A percentile compares a stretch with the other conserved stretches of the same genome.
These are phyloP conservation scores for Pipistrellus kuhlii DNA, from an alignment of 2,797 vertebrate species.

Conservation along the genomic window DNA sequence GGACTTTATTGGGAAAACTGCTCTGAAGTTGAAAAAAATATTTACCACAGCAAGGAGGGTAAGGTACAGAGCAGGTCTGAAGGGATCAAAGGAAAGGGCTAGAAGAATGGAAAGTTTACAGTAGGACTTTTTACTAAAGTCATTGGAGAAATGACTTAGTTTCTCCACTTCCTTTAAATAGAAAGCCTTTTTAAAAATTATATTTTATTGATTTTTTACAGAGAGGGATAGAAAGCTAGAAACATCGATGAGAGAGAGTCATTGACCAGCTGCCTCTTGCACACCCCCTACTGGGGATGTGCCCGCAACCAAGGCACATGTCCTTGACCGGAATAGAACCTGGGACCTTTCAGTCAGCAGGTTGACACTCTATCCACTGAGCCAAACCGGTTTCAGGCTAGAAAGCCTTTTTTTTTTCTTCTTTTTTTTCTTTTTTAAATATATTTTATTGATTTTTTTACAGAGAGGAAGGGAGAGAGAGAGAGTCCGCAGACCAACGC, in stretches of 20 bases:
- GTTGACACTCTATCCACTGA: no score
- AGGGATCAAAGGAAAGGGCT: not conserved
- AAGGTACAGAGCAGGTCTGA: not conserved
- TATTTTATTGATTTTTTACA: no score
- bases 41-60: not conserved
- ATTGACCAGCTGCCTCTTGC: no score
- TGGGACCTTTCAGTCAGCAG: no score
- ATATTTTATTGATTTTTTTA: not conserved
- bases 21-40: conserved; percentile 41
- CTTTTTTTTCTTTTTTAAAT: not conserved
- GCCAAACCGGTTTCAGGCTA: no score
- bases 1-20: not conserved
- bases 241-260: no score
- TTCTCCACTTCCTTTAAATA: conserved; percentile 18
- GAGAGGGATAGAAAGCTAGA: no score
- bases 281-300: no score
- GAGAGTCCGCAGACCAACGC: no score
- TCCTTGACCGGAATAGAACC: no score
- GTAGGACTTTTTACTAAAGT: not conserved
- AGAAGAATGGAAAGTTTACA: not conserved
- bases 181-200: not conserved
- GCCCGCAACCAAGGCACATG: no score
- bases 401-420: not conserved
- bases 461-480: not conserved
- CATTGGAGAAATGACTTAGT: not conserved